A percentile compares a stretch with the other conserved stretches of the same genome.
These are phyloP conservation scores for Vesta saturnalis DNA, from an alignment of 2,888 invertebrate genomes.

Conservation along the genomic window DNA sequence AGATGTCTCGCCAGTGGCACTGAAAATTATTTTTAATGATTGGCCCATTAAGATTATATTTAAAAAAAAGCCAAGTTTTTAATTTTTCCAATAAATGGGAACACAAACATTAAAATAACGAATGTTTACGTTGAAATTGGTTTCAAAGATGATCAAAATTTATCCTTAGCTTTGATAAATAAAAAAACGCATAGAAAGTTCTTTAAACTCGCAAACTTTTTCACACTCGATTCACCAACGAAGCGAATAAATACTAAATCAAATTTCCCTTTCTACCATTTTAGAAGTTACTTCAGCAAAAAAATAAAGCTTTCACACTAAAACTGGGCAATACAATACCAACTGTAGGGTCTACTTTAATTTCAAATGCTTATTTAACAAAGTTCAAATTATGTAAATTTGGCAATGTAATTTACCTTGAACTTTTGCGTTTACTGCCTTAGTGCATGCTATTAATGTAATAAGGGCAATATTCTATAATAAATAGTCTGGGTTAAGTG, in stretches of 20 bases:
- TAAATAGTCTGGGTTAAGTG: background rate
- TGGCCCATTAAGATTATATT: no score
- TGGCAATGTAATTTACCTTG: background rate
- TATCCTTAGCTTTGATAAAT: background rate
- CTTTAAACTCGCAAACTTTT: background rate
- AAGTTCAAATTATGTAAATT: background rate
- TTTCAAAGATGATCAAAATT: constrained; percentile 1
- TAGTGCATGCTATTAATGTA: background rate
- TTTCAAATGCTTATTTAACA: no score
- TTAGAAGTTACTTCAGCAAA: background rate
- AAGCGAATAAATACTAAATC: constrained; percentile 1
- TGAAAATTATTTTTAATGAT: background rate
- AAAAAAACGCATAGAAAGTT: background rate
- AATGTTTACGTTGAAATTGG: background rate
- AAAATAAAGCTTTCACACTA: background rate
- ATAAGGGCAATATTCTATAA: background rate
- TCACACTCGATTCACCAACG: background rate
- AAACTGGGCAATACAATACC: no score
- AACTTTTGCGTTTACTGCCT: background rate
- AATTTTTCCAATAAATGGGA: background rate
- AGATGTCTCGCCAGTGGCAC: no score
- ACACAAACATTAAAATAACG: background rate
- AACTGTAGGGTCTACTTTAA: no score
- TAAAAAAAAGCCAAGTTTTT: background rate
- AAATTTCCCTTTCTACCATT: constrained; percentile 1